Conservation (phyloP, 2,888 invertebrate genomes). For the Arctia plantaginis region DNA sequence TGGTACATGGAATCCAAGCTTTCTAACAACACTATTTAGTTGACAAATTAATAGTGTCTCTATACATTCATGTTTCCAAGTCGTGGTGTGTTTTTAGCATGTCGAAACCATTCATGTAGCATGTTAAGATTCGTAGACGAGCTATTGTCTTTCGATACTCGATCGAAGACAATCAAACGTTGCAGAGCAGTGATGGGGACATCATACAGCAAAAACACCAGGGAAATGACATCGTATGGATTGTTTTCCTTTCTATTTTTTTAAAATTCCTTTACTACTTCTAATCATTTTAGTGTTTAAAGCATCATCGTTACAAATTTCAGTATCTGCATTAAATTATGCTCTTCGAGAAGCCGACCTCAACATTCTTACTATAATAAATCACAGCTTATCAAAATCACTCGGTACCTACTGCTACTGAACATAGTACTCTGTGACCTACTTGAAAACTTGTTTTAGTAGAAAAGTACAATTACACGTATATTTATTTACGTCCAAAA, state of each 20-base stretch:
- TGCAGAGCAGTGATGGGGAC: slow-evolving; percentile 77
- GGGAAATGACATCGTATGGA: slow-evolving; percentile 72
- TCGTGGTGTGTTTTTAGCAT: slow-evolving; percentile 64
- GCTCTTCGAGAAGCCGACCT: slow-evolving; percentile 57
- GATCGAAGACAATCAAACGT: slow-evolving; percentile 71
- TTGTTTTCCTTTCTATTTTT: too few species aligned
- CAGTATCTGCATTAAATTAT: slow-evolving; percentile 37
- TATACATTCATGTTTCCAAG: slow-evolving; percentile 78
- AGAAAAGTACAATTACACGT: too few species aligned
- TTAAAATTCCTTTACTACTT: slow-evolving; percentile 77
- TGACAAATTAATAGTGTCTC: slow-evolving; percentile 78
- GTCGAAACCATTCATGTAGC: slow-evolving; percentile 74
- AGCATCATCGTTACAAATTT: slow-evolving; percentile 58
- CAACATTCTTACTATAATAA: slow-evolving; percentile 53
- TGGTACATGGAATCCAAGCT: slow-evolving; percentile 70
- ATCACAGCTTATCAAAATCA: neutral
- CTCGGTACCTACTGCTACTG: too few species aligned
- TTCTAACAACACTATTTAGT: slow-evolving; percentile 69
- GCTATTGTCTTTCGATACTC: slow-evolving; percentile 65
- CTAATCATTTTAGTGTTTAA: slow-evolving; percentile 69
- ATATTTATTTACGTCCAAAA: too few species aligned
- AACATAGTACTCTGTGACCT: too few species aligned
- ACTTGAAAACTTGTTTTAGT: too few species aligned
- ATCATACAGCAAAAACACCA: slow-evolving; percentile 79
- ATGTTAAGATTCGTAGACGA: slow-evolving; percentile 64